Percentiles rank a stretch among this genome's conserved stretches.
Conservation (phyloP, 2,888 invertebrate species). For the Drepana falcataria region DNA sequence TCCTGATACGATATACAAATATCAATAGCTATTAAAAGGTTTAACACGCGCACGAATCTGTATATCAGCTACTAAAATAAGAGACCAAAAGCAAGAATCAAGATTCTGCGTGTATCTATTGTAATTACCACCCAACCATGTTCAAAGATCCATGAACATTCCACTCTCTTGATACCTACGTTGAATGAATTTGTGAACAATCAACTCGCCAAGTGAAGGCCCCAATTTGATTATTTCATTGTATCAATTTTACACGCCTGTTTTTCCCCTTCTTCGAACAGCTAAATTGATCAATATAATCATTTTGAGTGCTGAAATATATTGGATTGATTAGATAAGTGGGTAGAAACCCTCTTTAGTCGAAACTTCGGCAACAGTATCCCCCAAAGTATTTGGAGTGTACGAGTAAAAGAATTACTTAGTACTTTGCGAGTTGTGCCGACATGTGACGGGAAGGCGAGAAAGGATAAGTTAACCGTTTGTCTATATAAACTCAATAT, state of each 20-base stretch:
- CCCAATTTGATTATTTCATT: too few relatives aligned
- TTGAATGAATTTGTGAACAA: too few relatives aligned
- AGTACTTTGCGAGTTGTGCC: neutral
- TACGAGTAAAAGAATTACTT: neutral
- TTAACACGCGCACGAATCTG: too few relatives aligned
- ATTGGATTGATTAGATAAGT: constrained; percentile 3
- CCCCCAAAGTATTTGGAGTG: neutral
- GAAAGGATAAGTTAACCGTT: neutral
- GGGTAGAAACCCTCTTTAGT: constrained; percentile 1
- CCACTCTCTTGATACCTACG: too few relatives aligned
- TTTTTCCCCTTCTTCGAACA: neutral
- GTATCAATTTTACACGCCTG: neutral
- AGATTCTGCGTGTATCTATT: too few relatives aligned
- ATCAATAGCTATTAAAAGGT: too few relatives aligned
- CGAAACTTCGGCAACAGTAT: neutral
- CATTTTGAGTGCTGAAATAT: constrained; percentile 1
- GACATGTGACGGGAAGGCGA: neutral
- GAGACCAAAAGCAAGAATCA: too few relatives aligned
- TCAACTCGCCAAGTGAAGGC: too few relatives aligned
- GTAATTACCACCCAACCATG: too few relatives aligned
- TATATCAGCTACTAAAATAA: too few relatives aligned
- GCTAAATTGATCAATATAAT: neutral
- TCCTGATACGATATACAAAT: too few relatives aligned
- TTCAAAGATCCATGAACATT: too few relatives aligned
- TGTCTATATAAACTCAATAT: neutral